Percentiles rank a stretch among this genome's conserved stretches.
Evolutionary conservation across 2,797 vertebrate genomes (phyloP).

Genomic region (Chelon labrosus): DNA sequence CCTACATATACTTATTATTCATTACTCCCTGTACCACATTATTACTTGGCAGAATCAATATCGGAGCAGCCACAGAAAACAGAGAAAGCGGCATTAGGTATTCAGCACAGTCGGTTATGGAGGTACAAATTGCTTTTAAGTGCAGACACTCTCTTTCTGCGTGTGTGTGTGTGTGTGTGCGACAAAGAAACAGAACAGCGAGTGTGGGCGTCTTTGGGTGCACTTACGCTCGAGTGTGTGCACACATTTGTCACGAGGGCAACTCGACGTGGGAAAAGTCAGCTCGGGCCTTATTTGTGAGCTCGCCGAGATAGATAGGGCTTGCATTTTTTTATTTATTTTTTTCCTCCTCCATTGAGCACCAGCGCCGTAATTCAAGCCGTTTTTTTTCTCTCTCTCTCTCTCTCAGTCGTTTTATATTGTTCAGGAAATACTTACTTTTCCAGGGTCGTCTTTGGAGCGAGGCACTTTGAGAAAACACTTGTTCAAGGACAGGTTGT

Average conservation of each 20-base stretch:
- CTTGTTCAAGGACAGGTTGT: conserved; percentile 92
- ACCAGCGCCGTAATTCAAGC: conserved; percentile 25
- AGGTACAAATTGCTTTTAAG: conserved; percentile 81
- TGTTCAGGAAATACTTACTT: conserved; percentile 83
- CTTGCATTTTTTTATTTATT: conserved; percentile 30
- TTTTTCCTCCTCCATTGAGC: conserved; percentile 11
- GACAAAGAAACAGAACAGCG: conserved; percentile 22
- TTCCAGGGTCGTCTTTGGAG: conserved; percentile 93
- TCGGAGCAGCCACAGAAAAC: conserved; percentile 65
- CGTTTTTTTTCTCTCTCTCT: conserved; percentile 29
- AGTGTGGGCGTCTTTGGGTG: conserved; percentile 23
- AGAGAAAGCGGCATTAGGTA: conserved; percentile 71
- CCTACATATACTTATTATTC: conserved; percentile 81
- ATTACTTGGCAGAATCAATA: conserved; percentile 82
- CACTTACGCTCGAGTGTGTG: conserved; percentile 26
- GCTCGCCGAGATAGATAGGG: conserved; percentile 43
- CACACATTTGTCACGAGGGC: conserved; percentile 23
- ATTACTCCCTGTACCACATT: conserved; percentile 78
- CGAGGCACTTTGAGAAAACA: conserved; percentile 95
- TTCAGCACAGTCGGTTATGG: conserved; percentile 66
- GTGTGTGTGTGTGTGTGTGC: conserved; percentile 13
- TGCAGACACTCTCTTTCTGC: conserved; percentile 42
- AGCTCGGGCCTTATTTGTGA: conserved; percentile 36
- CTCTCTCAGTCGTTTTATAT: conserved; percentile 24
- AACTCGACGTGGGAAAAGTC: conserved; percentile 43